These are phyloP conservation scores for Todiramphus saurophagus DNA, from an alignment of 2,113 vertebrate genomes.

Conservation along the genomic window DNA sequence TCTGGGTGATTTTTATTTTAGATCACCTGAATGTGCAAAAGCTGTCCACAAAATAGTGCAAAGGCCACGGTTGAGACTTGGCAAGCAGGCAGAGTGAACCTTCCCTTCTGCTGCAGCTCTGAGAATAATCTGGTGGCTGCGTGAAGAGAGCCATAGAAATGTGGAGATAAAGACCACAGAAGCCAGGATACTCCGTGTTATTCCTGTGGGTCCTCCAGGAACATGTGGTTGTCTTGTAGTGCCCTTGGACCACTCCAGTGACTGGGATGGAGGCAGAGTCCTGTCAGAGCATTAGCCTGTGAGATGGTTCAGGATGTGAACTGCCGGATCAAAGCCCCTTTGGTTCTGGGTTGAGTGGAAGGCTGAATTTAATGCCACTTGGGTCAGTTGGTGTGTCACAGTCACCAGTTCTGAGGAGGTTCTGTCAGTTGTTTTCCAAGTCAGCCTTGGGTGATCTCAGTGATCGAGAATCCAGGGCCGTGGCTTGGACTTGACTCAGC, in stretches of 20 bases:
- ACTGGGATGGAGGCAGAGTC: neutral
- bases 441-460: neutral
- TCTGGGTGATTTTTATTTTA: neutral
- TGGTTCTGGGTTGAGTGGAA: neutral
- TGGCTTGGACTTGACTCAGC: slow-evolving; percentile 45
- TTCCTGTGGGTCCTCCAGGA: neutral
- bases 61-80: neutral
- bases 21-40: neutral
- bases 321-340: neutral
- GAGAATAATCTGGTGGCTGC: neutral
- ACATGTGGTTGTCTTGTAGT: neutral
- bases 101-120: neutral
- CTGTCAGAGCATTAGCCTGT: neutral
- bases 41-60: neutral
- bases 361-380: neutral
- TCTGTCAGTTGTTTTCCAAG: neutral
- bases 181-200: neutral
- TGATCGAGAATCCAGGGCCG: slow-evolving; percentile 9
- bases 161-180: neutral
- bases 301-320: accelerated
- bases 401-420: neutral
- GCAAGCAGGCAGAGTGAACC: neutral
- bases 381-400: neutral
- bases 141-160: neutral
- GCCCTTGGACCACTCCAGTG: neutral